A percentile compares a stretch with the other conserved stretches of the same genome.
Conservation (phyloP, 2,113 vertebrate species). For the Dunckerocampus dactyliophorus region DNA sequence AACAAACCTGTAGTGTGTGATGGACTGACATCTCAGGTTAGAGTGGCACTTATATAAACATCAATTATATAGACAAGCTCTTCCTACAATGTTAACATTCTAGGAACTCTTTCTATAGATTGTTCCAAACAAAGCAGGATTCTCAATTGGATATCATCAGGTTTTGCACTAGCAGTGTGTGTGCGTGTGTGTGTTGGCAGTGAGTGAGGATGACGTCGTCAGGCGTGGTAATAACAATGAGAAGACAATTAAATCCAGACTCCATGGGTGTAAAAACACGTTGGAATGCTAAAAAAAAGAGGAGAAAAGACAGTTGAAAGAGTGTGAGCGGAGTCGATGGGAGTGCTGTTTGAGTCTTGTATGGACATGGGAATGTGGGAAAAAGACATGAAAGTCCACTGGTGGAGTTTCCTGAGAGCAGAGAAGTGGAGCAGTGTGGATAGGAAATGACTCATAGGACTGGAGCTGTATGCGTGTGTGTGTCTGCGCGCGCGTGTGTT, state of each 20-base stretch:
- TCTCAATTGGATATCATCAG: slow-evolving; percentile 45
- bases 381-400: slow-evolving; percentile 11
- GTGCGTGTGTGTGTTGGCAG: slow-evolving; percentile 67
- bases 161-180: slow-evolving; percentile 37
- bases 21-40: too few relatives aligned
- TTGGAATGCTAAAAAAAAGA: background rate
- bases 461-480: slow-evolving; percentile 25
- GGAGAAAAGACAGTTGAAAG: slow-evolving; percentile 9
- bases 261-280: slow-evolving; percentile 10
- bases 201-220: slow-evolving; percentile 64
- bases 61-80: too few relatives aligned
- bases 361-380: background rate
- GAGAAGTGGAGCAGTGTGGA: slow-evolving; percentile 55
- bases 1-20: too few relatives aligned
- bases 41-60: too few relatives aligned
- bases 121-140: background rate
- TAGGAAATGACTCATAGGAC: slow-evolving; percentile 78
- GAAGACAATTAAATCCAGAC: slow-evolving; percentile 66
- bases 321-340: background rate
- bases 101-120: too few relatives aligned
- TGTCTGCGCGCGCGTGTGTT: slow-evolving; percentile 33
- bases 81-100: too few relatives aligned
- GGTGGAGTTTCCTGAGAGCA: slow-evolving; percentile 63
- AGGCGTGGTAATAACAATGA: slow-evolving; percentile 78
- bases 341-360: background rate